Base-by-base conservation (phyloP, 92 coral and sea anemone genomes). In the Umimayanthus kanabou region DNA sequence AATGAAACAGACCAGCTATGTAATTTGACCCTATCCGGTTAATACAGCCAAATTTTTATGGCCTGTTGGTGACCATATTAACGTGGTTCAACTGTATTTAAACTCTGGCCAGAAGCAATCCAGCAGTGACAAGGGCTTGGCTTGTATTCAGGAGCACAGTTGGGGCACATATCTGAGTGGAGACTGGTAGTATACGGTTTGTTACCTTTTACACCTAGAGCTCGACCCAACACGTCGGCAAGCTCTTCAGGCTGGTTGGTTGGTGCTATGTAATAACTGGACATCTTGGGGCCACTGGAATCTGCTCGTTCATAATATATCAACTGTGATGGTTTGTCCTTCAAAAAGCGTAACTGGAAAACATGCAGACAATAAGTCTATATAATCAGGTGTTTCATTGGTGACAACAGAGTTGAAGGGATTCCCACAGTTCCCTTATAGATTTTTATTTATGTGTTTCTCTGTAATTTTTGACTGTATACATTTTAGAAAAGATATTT, bases 271-370 rank as follows among this genome's bases (percentile, higher is more conserved):
- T 91, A 89, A 88, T 71, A 97, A 28, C 94, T 88, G 5, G 99
- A 97, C 40, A 89, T 82, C 88, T 93, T 97, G 1, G 99, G 99
- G 4, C 99, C 99, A 87, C 90, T 90, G 76, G 89, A 80, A 88
- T 97, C 99, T 42, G 93, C 82, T 80, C 99, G 92, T 84, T 96
- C 92, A 88, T 97, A 97, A 47, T 85, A 95, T 78, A 97, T 97
- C 73, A 97, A 87, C 92, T 93, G 94, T 26, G 98, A 92, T 45
- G 96, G 98, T 29, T 73, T 25, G 69, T 94, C 94, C 87, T 92
- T 81, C 57, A 95, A 88, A 23, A 85, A 80, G 28, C 99, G 86
- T 16, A 97, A 89, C 99, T 97, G 70, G 29, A 83, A 85, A 47
- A 49, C 50, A 30, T 14, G 29, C 23, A 18, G 13, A 71, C 22